Evolutionary conservation across 1,140 invertebrate species (phyloP).

Genomic region (Microplitis demolitor): DNA sequence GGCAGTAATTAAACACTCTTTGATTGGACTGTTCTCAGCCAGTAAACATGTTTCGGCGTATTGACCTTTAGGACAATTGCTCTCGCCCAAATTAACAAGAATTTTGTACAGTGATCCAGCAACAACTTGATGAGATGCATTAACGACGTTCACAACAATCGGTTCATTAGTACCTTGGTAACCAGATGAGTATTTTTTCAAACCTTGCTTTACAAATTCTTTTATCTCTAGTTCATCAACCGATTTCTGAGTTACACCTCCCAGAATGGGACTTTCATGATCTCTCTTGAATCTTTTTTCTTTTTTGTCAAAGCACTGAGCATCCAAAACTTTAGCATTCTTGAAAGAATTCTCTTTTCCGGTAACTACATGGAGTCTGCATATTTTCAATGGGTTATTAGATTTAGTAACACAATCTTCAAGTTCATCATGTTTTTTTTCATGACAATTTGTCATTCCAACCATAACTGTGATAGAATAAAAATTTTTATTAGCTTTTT

Average conservation of each 20-base stretch:
- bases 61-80: slow-evolving; percentile 56
- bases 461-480: slow-evolving; percentile 31
- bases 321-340: slow-evolving; percentile 36
- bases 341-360: slow-evolving; percentile 33
- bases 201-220: slow-evolving; percentile 45
- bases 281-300: slow-evolving; percentile 8
- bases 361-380: slow-evolving; percentile 38
- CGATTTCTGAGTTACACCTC: slow-evolving; percentile 33
- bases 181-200: slow-evolving; percentile 47
- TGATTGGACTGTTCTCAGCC: slow-evolving; percentile 36
- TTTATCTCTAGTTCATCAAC: slow-evolving; percentile 49
- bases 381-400: slow-evolving; percentile 37
- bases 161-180: slow-evolving; percentile 50
- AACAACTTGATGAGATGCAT: slow-evolving; percentile 55
- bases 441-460: slow-evolving; percentile 31
- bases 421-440: slow-evolving; percentile 11
- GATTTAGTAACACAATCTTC: slow-evolving; percentile 37
- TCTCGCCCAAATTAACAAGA: slow-evolving; percentile 57
- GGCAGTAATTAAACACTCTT: slow-evolving; percentile 62
- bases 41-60: slow-evolving; percentile 40
- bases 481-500: slow-evolving; percentile 31
- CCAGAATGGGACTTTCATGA: slow-evolving; percentile 16
- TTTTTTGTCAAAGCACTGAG: slow-evolving; percentile 34
- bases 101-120: slow-evolving; percentile 59
- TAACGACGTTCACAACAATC: slow-evolving; percentile 45